These are phyloP conservation scores for Aricia agestis DNA, from an alignment of 1,140 invertebrate species.

Conservation along the genomic window DNA sequence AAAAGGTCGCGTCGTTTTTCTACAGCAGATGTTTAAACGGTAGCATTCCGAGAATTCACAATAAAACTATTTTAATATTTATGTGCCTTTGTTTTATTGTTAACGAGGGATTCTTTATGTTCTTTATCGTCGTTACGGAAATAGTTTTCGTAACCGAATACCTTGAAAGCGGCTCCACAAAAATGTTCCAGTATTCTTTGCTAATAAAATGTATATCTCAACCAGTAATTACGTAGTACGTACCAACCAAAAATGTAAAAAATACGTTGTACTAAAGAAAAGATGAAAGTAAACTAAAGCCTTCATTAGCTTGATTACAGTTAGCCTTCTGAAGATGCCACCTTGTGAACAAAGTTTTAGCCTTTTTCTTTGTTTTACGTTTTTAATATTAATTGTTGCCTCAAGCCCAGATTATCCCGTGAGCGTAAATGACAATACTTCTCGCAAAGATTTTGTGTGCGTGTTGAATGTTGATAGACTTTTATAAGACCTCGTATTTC, in stretches of 20 bases:
- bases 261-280: neutral
- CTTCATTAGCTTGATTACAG: neutral
- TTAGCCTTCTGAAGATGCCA: neutral
- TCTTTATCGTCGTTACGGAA: too few relatives aligned
- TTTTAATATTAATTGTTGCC: neutral
- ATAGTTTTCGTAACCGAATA: neutral
- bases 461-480: too few relatives aligned
- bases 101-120: neutral
- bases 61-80: slow-evolving; percentile 1
- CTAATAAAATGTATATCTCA: neutral
- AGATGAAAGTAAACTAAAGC: neutral
- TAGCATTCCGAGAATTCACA: neutral
- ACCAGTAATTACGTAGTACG: neutral
- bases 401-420: neutral
- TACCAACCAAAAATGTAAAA: neutral
- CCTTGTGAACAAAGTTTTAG: neutral
- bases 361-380: neutral
- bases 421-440: too few relatives aligned
- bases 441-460: too few relatives aligned
- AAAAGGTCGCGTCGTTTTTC: neutral
- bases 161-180: neutral
- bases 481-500: too few relatives aligned
- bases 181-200: neutral
- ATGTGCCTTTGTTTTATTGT: neutral
- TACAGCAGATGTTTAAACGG: slow-evolving; percentile 1